These are phyloP conservation scores for Amblyteles armatorius DNA, from an alignment of 2,888 invertebrate species.

Conservation along the genomic window DNA sequence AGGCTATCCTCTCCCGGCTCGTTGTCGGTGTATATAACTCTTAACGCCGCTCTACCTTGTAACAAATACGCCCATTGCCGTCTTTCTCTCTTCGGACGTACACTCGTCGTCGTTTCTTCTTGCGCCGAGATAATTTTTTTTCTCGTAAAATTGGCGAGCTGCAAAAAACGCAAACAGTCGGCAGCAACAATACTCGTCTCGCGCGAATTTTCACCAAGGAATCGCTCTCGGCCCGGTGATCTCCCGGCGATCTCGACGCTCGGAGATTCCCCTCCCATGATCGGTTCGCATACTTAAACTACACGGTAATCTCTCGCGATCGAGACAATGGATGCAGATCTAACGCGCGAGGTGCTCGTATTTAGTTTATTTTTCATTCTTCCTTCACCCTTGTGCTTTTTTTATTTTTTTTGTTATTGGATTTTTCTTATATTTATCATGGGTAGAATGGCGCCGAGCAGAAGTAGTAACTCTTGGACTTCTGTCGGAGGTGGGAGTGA, in stretches of 20 bases:
- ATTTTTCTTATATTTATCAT: conserved; percentile 16
- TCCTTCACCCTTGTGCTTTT: neutral
- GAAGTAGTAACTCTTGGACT: neutral
- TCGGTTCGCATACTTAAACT: conserved; percentile 11
- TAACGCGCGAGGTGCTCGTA: conserved; percentile 26
- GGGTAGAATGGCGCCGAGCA: neutral
- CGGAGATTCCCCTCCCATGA: conserved; percentile 9
- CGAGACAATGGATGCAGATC: conserved; percentile 40
- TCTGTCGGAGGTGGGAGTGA: neutral
- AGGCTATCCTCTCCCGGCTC: conserved; percentile 58
- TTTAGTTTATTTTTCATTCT: conserved; percentile 29
- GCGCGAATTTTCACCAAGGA: conserved; percentile 53
- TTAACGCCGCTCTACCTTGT: conserved; percentile 39
- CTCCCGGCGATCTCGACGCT: conserved; percentile 39
- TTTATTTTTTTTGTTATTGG: neutral
- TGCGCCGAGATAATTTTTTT: conserved; percentile 60
- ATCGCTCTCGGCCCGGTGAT: conserved; percentile 40
- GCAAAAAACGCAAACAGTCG: conserved; percentile 51
- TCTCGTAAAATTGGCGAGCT: conserved; percentile 67
- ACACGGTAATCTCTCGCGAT: neutral
- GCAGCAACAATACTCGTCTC: conserved; percentile 34
- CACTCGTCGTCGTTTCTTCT: conserved; percentile 61
- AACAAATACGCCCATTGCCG: conserved; percentile 55
- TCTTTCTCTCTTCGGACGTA: conserved; percentile 35
- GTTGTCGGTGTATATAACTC: conserved; percentile 63